Base-by-base conservation (phyloP, 1,140 invertebrate species). In the Drosophila ficusphila region DNA sequence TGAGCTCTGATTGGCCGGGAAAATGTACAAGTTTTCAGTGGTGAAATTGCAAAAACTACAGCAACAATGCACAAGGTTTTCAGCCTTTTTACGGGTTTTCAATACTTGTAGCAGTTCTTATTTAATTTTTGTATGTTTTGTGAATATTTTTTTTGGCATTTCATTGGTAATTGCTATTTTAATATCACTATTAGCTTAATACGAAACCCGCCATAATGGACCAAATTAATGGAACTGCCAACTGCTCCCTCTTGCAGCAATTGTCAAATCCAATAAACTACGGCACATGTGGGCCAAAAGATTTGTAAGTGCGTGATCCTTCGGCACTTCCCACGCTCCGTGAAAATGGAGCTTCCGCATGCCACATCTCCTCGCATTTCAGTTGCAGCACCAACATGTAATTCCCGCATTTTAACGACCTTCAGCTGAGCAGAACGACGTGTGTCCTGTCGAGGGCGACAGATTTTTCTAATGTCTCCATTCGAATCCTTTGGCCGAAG, bases 391-490 rank as follows among this genome's bases (percentile, higher is more conserved):
- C 41, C 31, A 47, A 52, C 60, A 52, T 73, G 62, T 53, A 54
- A 69, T 36, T 52, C 51, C 65, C 58, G 48, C 48, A 79, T 71
- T 76, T 79, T 76, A 62, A 79, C 69, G 76, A 64, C 74, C 51
- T 62, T 69, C 14, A 29, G 38, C 38, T 57, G 29, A 53, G 61
- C 57, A 34, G 9, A 53, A 67, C 75, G 75, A 58, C 76, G 71
- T 83, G 79, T 71, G 71, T 76, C 52, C 60, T 75, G 70, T 79
- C 56, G 57, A 41, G 54, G 76, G 78, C 77, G 51, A 88, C 82
- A 86, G 82, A 88, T 86, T 86, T 86, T 86, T 81, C 76, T 86
- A 86, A 88, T 86, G 81, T 86, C 81, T 86, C 81, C 77, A 86
- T 86, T 83, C 52, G 73, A 79, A 85, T 65, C 81, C 77, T 81